Evolutionary conservation across 2,113 vertebrate species (phyloP).

Genomic region (Mirza zaza): DNA sequence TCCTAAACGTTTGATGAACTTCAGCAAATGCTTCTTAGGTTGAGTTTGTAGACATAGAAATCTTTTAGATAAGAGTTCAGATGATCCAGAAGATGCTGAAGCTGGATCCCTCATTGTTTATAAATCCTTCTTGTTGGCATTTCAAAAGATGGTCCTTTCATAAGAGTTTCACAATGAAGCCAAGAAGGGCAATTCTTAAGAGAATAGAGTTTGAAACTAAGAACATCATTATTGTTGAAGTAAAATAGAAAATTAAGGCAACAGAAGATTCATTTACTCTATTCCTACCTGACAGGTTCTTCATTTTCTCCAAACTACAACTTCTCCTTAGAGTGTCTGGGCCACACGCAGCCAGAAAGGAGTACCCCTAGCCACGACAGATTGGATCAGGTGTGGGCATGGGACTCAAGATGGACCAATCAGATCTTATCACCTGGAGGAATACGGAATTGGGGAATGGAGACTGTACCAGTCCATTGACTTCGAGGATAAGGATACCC

Average conservation of each 20-base stretch:
- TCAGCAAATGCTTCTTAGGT: conserved; percentile 34
- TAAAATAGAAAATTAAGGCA: neutral
- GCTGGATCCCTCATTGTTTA: neutral
- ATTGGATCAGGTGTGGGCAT: neutral
- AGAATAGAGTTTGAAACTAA: neutral
- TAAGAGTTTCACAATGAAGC: neutral
- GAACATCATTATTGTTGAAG: neutral
- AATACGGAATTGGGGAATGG: neutral
- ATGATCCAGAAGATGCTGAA: neutral
- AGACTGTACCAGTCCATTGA: neutral
- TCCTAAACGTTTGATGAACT: neutral
- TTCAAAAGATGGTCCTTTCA: neutral
- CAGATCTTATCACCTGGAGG: neutral
- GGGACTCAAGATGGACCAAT: neutral
- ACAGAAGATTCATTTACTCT: neutral
- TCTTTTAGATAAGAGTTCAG: neutral
- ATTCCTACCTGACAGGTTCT: neutral
- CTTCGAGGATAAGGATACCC: neutral
- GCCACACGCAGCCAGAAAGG: neutral
- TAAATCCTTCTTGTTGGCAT: neutral
- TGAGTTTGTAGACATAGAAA: neutral
- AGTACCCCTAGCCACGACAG: neutral
- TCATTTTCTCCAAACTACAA: neutral
- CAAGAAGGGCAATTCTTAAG: neutral
- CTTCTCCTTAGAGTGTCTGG: neutral